phyloP scores from a whole-genome alignment of 1,140 invertebrate genomes.

The Drosophila ironensis region DNA sequence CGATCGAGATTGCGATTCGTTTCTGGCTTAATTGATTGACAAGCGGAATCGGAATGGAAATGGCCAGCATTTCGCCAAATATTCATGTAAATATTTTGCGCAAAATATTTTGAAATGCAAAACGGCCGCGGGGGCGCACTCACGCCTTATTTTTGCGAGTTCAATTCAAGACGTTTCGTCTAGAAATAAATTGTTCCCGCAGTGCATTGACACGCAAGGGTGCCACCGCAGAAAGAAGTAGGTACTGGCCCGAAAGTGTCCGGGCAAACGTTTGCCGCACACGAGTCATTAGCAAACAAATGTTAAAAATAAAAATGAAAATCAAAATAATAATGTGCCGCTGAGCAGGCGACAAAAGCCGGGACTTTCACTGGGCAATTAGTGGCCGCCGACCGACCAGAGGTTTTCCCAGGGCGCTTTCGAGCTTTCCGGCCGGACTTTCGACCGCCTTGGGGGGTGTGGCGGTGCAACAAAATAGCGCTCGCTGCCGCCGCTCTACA shows the following conservation, averaged over 20 bases:
- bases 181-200: conserved; percentile 61
- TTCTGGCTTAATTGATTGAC: conserved; percentile 20
- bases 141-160: conserved; percentile 58
- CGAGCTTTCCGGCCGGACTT: neutral
- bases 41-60: conserved; percentile 9
- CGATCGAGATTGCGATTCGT: conserved; percentile 1
- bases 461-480: neutral
- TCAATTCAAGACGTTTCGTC: conserved; percentile 63
- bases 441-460: conserved; percentile 10
- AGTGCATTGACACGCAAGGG: conserved; percentile 59
- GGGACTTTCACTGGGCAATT: neutral
- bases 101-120: neutral
- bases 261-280: conserved; percentile 34
- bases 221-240: neutral
- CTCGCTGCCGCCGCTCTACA: conserved; percentile 24
- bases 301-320: conserved; percentile 45
- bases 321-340: neutral
- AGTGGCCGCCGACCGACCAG: too few species aligned
- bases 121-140: conserved; percentile 17
- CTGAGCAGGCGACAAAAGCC: neutral
- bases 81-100: conserved; percentile 11
- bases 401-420: neutral
- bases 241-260: conserved; percentile 45
- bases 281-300: conserved; percentile 56
- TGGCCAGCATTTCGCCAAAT: conserved; percentile 6